phyloP scores from a whole-genome alignment of 2,888 invertebrate species.

The Chloroclysta siterata region DNA sequence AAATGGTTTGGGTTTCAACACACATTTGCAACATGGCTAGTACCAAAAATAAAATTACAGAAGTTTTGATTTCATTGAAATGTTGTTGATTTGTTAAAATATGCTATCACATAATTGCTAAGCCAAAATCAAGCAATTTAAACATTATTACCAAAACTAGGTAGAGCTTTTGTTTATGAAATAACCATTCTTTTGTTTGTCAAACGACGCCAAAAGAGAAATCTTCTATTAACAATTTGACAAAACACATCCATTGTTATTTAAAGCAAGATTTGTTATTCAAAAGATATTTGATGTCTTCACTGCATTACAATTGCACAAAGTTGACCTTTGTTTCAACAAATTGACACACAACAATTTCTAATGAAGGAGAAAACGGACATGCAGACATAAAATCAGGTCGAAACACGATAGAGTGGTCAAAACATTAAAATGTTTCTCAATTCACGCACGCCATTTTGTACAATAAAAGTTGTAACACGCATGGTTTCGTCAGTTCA shows the following conservation, averaged over 20 bases:
- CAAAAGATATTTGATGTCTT: background rate
- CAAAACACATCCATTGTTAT: slow-evolving; percentile 5
- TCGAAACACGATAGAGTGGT: slow-evolving; percentile 27
- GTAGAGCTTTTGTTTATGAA: slow-evolving; percentile 3
- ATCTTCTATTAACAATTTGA: background rate
- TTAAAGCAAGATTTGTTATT: background rate
- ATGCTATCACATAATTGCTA: too few species aligned
- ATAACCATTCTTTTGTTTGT: slow-evolving; percentile 20
- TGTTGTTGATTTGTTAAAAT: too few species aligned
- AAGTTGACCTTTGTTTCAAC: slow-evolving; percentile 16
- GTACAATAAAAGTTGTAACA: slow-evolving; percentile 33
- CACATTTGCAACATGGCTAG: too few species aligned
- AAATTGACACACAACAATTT: slow-evolving; percentile 24
- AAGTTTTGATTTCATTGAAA: too few species aligned
- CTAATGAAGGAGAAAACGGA: slow-evolving; percentile 28
- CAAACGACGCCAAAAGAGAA: slow-evolving; percentile 1
- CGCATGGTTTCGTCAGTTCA: slow-evolving; percentile 35
- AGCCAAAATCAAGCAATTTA: background rate
- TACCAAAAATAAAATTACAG: too few species aligned
- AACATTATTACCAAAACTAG: background rate
- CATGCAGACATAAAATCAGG: slow-evolving; percentile 21
- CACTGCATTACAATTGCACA: slow-evolving; percentile 6
- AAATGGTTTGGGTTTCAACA: too few species aligned
- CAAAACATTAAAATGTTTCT: slow-evolving; percentile 37
- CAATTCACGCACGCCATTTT: slow-evolving; percentile 37